These are phyloP conservation scores for Himalopsyche anomala DNA, from an alignment of 2,888 invertebrate genomes.

Conservation along the genomic window DNA sequence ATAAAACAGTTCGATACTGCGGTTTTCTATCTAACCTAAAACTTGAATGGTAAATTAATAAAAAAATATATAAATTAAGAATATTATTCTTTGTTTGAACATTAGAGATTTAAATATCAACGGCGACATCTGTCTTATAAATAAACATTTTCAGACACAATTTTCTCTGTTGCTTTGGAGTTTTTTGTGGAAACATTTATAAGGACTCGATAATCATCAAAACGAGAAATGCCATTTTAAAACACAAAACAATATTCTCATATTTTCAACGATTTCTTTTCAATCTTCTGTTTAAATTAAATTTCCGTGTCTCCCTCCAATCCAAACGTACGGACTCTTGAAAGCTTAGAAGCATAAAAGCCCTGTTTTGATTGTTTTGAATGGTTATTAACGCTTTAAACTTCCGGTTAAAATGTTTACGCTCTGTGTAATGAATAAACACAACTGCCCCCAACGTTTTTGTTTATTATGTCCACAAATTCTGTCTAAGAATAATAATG, in stretches of 20 bases:
- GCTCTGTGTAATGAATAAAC: conserved; percentile 34
- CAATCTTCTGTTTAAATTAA: neutral
- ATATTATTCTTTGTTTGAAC: too few relatives aligned
- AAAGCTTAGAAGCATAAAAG: conserved; percentile 28
- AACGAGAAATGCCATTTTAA: neutral
- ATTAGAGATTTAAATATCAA: too few relatives aligned
- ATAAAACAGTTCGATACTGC: too few relatives aligned
- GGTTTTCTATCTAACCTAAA: too few relatives aligned
- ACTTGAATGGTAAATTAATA: too few relatives aligned
- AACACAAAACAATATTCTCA: neutral
- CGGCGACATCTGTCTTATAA: too few relatives aligned
- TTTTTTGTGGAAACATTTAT: neutral
- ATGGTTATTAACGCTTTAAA: conserved; percentile 36
- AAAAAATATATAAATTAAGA: too few relatives aligned
- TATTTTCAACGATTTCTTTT: conserved; percentile 13
- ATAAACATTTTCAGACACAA: too few relatives aligned
- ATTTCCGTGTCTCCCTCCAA: neutral
- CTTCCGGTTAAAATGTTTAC: conserved; percentile 24
- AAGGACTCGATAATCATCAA: neutral
- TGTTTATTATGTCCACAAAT: conserved; percentile 23
- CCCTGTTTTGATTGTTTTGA: conserved; percentile 28
- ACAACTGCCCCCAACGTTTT: conserved; percentile 13
- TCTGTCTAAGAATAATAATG: neutral
- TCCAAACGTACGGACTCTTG: neutral
- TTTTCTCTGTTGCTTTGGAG: too few relatives aligned